phyloP scores from a whole-genome alignment of 2,888 invertebrate genomes.

The Leucophenga montana region DNA sequence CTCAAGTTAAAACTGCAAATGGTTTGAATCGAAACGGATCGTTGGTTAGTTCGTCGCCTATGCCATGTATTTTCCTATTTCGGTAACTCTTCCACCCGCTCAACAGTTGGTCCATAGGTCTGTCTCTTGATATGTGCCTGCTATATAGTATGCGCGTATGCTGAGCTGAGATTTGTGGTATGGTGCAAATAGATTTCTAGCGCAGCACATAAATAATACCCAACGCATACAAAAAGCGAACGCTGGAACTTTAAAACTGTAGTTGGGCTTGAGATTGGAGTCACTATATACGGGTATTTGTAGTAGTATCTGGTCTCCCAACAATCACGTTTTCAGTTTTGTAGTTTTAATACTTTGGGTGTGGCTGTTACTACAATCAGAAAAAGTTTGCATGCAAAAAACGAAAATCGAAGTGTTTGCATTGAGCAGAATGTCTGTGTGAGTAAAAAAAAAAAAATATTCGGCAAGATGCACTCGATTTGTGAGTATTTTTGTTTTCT shows the following conservation, averaged over 20 bases:
- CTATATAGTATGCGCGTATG: constrained; percentile 30
- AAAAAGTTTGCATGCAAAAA: constrained; percentile 39
- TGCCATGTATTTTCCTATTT: constrained; percentile 25
- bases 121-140: neutral
- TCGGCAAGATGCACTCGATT: neutral
- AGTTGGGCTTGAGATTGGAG: neutral
- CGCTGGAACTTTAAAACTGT: neutral
- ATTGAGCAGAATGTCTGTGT: constrained; percentile 45
- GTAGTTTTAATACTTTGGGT: constrained; percentile 53
- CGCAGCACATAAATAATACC: constrained; percentile 70
- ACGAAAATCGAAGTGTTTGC: constrained; percentile 65
- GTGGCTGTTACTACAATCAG: constrained; percentile 8
- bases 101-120: neutral
- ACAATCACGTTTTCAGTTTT: neutral
- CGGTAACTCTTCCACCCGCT: constrained; percentile 36
- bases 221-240: constrained; percentile 41
- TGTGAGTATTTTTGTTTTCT: constrained; percentile 16
- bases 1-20: too few species aligned
- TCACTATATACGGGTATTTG: neutral
- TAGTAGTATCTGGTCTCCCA: neutral
- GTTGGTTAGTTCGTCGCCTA: neutral
- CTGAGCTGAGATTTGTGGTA: constrained; percentile 71
- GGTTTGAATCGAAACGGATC: too few species aligned
- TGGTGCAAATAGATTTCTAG: constrained; percentile 71
- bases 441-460: neutral